Evolutionary conservation across 2,113 vertebrate species (phyloP).

Genomic region (Typhlomys cinereus): DNA sequence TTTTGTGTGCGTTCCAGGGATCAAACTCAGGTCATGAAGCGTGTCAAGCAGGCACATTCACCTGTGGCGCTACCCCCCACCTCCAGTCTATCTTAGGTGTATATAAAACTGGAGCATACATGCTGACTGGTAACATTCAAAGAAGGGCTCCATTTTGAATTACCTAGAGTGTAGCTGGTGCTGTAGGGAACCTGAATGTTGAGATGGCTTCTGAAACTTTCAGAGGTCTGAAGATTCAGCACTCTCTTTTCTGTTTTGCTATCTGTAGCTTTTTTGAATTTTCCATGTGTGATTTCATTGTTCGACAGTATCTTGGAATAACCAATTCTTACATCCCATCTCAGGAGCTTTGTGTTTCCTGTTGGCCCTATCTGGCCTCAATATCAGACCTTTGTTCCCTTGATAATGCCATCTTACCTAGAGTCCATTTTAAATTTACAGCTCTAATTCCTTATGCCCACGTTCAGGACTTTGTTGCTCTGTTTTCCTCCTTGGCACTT

Average conservation of each 20-base stretch:
- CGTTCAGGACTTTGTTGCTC: conserved; percentile 3
- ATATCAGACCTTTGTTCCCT: background rate
- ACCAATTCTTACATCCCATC: background rate
- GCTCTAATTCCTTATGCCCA: background rate
- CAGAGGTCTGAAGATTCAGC: background rate
- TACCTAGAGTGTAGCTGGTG: background rate
- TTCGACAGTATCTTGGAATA: background rate
- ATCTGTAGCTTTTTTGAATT: background rate
- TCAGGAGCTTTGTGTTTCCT: background rate
- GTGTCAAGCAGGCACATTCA: no score
- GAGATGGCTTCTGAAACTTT: background rate
- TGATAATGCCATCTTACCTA: background rate
- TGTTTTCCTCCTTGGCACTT: background rate
- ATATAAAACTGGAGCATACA: background rate
- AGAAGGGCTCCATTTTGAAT: background rate
- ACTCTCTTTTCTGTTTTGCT: conserved; percentile 22
- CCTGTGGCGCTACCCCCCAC: no score
- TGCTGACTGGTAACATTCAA: background rate
- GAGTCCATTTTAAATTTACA: background rate
- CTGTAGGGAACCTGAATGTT: background rate
- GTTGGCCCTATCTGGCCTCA: background rate
- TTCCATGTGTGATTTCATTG: background rate
- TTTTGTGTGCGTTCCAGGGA: no score
- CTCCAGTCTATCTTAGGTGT: background rate
- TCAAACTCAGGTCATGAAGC: no score